Evolutionary conservation across 2,797 vertebrate species (phyloP).

Genomic region (Chrysocyon brachyurus): DNA sequence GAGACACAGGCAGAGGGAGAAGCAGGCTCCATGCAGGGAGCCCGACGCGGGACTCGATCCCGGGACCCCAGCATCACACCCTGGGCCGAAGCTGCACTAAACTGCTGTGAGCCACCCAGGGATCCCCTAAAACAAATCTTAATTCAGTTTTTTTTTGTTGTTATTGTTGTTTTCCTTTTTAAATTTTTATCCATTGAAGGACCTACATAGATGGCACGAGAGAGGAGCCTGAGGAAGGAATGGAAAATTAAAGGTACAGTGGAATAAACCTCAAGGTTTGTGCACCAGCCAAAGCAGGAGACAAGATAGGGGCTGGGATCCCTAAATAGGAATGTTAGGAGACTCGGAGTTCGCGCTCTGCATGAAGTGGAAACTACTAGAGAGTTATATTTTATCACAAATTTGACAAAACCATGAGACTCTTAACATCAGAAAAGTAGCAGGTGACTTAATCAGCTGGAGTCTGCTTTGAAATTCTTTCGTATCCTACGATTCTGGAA

Average conservation of each 20-base stretch:
- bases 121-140: background rate
- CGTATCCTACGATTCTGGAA: background rate
- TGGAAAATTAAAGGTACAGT: background rate
- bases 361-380: background rate
- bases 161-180: background rate
- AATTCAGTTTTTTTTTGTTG: background rate
- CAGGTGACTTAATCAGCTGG: background rate
- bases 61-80: too few species aligned
- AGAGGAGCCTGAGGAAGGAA: background rate
- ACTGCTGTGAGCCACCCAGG: too few species aligned
- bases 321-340: background rate
- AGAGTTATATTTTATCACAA: constrained; percentile 4
- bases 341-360: background rate
- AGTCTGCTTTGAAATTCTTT: constrained; percentile 6
- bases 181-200: background rate
- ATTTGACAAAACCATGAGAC: background rate
- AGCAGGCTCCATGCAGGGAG: too few species aligned
- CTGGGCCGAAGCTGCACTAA: too few species aligned
- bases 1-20: too few species aligned
- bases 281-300: background rate
- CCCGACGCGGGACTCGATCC: too few species aligned
- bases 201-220: background rate
- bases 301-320: background rate
- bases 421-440: background rate
- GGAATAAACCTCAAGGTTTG: background rate